Conservation (phyloP, 1,140 invertebrate species). For the Tetramorium alpestre region DNA sequence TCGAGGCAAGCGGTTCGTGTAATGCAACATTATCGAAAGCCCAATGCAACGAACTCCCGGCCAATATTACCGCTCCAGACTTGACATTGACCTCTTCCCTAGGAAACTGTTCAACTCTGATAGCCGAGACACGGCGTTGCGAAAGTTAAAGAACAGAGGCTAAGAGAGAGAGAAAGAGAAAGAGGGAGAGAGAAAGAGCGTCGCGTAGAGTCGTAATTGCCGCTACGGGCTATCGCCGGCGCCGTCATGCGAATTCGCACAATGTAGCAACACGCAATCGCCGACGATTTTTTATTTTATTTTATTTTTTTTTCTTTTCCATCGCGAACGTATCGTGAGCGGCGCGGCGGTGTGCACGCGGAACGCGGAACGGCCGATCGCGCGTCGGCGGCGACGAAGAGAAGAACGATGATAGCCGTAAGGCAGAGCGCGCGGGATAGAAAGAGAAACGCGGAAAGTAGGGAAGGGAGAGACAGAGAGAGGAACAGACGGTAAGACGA, state of each 20-base stretch:
- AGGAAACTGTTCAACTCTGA: slow-evolving; percentile 36
- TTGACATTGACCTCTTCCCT: slow-evolving; percentile 50
- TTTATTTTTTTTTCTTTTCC: slow-evolving; percentile 38
- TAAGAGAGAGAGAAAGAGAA: background rate
- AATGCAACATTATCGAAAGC: slow-evolving; percentile 11
- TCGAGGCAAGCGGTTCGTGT: background rate
- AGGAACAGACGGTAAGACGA: background rate
- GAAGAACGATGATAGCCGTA: slow-evolving; percentile 18
- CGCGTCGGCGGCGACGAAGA: slow-evolving; percentile 22
- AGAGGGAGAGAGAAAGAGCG: background rate
- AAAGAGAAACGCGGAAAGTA: background rate
- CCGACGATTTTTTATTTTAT: slow-evolving; percentile 50
- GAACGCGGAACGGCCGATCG: slow-evolving; percentile 68
- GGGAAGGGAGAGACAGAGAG: background rate
- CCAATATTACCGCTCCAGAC: slow-evolving; percentile 32
- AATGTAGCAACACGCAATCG: slow-evolving; percentile 54
- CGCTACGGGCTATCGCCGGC: slow-evolving; percentile 41
- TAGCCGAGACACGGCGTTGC: slow-evolving; percentile 19
- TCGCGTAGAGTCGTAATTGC: slow-evolving; percentile 43
- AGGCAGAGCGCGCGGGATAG: background rate
- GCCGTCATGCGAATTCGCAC: slow-evolving; percentile 55
- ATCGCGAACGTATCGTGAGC: slow-evolving; percentile 25
- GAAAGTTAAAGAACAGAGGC: slow-evolving; percentile 32
- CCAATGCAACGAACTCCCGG: background rate
- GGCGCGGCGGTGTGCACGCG: slow-evolving; percentile 40